phyloP scores from a whole-genome alignment of 2,113 vertebrate species.

The Orthochromis indermauri region DNA sequence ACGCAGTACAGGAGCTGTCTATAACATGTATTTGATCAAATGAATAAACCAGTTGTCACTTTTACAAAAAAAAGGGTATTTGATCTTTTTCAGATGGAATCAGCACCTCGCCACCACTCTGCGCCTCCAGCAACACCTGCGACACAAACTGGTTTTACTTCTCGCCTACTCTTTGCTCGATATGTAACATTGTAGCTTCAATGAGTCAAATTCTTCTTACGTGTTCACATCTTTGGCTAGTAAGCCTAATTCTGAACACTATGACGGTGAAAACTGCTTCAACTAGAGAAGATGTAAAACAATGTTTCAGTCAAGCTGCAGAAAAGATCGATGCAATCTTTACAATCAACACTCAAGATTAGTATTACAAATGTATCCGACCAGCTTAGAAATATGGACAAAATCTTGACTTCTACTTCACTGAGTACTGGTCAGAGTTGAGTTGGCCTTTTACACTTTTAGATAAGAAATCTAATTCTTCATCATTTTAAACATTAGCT shows the following conservation, averaged over 20 bases:
- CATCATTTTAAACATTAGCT: background rate
- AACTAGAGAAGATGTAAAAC: background rate
- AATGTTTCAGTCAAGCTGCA: background rate
- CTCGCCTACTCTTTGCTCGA: background rate
- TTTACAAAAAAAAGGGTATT: background rate
- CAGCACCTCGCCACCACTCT: background rate
- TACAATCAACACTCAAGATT: background rate
- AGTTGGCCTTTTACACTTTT: accelerated
- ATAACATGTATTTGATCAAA: background rate
- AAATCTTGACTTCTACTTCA: background rate
- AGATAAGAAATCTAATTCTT: background rate
- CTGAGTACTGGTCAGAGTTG: accelerated
- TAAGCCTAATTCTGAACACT: background rate
- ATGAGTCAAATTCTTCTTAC: background rate
- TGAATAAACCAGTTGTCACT: background rate
- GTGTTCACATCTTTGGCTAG: background rate
- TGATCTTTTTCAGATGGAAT: background rate
- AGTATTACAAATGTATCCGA: accelerated
- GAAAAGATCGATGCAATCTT: background rate
- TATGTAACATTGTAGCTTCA: background rate
- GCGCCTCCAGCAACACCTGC: background rate
- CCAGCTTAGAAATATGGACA: background rate
- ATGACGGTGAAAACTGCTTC: background rate
- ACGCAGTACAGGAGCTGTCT: background rate
- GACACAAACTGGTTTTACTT: background rate